Percentiles rank a stretch among this genome's conserved stretches.
Evolutionary conservation across 1,140 invertebrate species (phyloP).

Genomic region (Elysia chlorotica): DNA sequence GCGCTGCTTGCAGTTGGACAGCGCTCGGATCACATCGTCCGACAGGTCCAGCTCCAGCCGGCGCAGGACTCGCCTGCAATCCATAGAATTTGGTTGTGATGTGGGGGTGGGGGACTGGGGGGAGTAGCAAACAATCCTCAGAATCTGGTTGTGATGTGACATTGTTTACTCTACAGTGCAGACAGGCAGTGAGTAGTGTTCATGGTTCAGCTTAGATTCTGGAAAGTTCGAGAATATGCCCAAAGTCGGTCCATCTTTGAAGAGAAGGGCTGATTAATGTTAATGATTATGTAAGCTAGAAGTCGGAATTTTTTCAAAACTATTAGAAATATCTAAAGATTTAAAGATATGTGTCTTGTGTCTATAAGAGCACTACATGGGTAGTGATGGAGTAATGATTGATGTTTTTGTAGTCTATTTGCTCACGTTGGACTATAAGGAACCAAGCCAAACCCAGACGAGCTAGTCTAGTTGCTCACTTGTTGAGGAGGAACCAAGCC

Average conservation of each 20-base stretch:
- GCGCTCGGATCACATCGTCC: constrained; percentile 54
- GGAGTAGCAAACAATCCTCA: background rate
- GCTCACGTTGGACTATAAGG: no score
- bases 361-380: no score
- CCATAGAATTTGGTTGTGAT: constrained; percentile 2
- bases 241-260: background rate
- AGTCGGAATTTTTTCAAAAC: no score
- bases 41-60: constrained; percentile 55
- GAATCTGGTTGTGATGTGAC: background rate
- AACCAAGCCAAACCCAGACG: no score
- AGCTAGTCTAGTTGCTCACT: no score
- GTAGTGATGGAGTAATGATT: no score
- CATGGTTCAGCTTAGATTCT: background rate
- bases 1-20: constrained; percentile 44
- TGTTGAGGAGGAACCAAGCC: no score
- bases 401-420: no score
- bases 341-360: no score
- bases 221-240: background rate
- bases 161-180: background rate
- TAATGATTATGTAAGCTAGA: no score
- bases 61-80: constrained; percentile 55
- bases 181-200: background rate
- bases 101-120: background rate
- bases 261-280: no score
- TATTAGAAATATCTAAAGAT: no score